A percentile compares a stretch with the other conserved stretches of the same genome.
Evolutionary conservation across 92 coral and sea anemone species (phyloP).

Genomic region (Phymanthus crucifer): DNA sequence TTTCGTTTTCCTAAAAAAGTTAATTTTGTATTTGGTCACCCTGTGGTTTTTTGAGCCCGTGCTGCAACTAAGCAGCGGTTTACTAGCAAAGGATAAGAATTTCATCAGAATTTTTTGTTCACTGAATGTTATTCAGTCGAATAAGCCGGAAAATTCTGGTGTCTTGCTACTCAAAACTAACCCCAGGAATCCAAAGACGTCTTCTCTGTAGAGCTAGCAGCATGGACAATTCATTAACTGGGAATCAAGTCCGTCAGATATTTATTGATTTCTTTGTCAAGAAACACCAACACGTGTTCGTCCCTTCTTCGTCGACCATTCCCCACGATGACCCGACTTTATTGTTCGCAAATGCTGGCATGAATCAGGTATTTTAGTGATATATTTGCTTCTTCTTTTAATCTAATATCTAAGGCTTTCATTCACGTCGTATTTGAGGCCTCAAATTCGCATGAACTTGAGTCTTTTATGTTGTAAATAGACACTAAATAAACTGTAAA

Average conservation of each 20-base stretch:
- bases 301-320: constrained; percentile 85
- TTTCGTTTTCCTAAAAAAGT: background rate
- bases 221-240: constrained; percentile 83
- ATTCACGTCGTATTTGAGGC: background rate
- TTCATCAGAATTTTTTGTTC: constrained; percentile 28
- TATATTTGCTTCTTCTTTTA: background rate
- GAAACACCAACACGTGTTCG: constrained; percentile 80
- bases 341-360: constrained; percentile 95
- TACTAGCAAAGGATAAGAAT: background rate
- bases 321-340: constrained; percentile 98
- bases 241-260: constrained; percentile 72
- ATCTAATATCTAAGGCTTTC: background rate
- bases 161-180: background rate
- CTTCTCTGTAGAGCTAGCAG: constrained; percentile 20
- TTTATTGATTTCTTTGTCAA: constrained; percentile 91
- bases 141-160: constrained; percentile 25
- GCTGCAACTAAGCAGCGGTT: constrained; percentile 8
- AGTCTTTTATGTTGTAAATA: background rate
- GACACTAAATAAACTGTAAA: background rate
- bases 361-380: constrained; percentile 81
- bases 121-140: constrained; percentile 26
- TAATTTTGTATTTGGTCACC: background rate
- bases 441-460: background rate
- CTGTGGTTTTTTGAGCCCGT: background rate
- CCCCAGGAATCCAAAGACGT: constrained; percentile 10